Evolutionary conservation across 2,888 invertebrate genomes (phyloP).

Genomic region (Caenorhabditis imperialis): DNA sequence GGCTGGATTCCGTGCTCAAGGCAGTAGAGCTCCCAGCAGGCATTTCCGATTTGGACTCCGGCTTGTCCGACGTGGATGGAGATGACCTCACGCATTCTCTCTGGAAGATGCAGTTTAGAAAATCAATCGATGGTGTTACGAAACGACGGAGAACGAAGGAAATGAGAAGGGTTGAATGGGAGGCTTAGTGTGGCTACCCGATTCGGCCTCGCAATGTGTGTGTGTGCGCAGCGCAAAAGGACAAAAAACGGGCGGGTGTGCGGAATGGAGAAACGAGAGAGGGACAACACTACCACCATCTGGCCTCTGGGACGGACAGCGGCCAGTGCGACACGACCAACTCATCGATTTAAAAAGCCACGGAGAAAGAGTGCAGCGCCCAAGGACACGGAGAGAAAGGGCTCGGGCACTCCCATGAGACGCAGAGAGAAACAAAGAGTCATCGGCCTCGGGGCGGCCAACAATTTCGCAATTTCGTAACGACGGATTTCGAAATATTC

Average conservation of each 20-base stretch:
- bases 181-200: slow-evolving; percentile 6
- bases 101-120: slow-evolving; percentile 6
- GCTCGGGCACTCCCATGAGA: no score
- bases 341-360: slow-evolving; percentile 37
- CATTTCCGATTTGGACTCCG: slow-evolving; percentile 79
- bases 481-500: no score
- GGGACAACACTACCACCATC: slow-evolving; percentile 39
- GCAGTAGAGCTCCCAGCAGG: slow-evolving; percentile 82
- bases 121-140: background rate
- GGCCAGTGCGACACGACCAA: slow-evolving; percentile 27
- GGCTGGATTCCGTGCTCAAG: slow-evolving; percentile 80
- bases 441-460: no score
- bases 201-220: slow-evolving; percentile 17
- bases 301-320: slow-evolving; percentile 12
- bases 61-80: slow-evolving; percentile 75
- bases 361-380: slow-evolving; percentile 37
- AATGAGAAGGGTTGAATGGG: background rate
- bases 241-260: slow-evolving; percentile 11
- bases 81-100: slow-evolving; percentile 70
- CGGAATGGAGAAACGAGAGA: no score
- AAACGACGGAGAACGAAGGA: background rate
- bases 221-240: slow-evolving; percentile 12
- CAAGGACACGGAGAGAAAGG: slow-evolving; percentile 17
- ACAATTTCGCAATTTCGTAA: no score
- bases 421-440: no score